phyloP scores from a whole-genome alignment of 1,140 invertebrate species.

The Calephelis nemesis region DNA sequence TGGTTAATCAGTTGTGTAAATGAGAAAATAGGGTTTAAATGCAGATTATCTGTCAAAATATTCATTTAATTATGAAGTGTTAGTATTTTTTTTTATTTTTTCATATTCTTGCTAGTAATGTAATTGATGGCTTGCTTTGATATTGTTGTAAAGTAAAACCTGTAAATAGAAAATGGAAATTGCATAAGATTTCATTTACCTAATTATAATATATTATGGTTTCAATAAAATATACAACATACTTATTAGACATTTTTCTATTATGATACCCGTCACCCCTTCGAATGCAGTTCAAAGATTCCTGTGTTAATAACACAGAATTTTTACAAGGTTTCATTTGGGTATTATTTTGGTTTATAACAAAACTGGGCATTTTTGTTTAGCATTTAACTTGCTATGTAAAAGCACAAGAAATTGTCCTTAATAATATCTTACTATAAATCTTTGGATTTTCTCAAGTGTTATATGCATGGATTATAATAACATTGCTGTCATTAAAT shows the following conservation, averaged over 20 bases:
- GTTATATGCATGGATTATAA: no score
- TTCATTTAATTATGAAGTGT: constrained; percentile 16
- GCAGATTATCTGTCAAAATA: background rate
- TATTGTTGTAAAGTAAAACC: constrained; percentile 19
- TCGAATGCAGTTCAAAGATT: background rate
- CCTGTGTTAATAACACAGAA: no score
- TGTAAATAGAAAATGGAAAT: constrained; percentile 22
- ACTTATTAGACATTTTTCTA: background rate
- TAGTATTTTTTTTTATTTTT: constrained; percentile 16
- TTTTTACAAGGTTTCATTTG: no score
- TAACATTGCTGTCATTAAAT: no score
- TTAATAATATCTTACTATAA: no score
- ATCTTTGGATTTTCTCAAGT: no score
- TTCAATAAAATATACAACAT: constrained; percentile 20
- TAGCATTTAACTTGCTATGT: no score
- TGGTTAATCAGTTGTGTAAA: constrained; percentile 7
- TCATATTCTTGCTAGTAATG: constrained; percentile 9
- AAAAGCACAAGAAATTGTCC: no score
- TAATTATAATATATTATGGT: constrained; percentile 23
- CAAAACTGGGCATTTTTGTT: no score
- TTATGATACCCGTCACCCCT: background rate
- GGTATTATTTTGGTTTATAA: no score
- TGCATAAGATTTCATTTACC: constrained; percentile 20
- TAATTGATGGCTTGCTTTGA: constrained; percentile 18
- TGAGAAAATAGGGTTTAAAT: constrained; percentile 9